Evolutionary conservation across 2,888 invertebrate species (phyloP), one percentile per base, ranked within the genome.

Genomic region (Dascillus cervinus): DNA sequence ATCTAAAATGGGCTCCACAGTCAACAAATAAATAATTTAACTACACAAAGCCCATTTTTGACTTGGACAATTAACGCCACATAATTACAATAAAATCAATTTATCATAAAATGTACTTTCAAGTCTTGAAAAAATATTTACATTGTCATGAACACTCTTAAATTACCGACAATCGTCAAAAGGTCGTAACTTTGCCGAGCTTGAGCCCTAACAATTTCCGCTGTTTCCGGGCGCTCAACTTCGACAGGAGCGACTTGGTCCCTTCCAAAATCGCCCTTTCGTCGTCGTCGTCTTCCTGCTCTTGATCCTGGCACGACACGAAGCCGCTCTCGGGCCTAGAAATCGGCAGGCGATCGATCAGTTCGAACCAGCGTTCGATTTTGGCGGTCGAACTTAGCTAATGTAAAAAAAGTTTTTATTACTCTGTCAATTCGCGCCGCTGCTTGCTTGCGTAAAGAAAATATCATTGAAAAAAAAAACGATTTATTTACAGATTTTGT

Each of bases 311-410:
- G 13, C 78, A 80, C 11, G 80, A 81, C 17, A 83, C 73, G 62
- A 84, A 85, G 6, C 84, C 84, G 56, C 83, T 83, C 60, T 84
- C 84, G 1, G 82, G 83, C 5, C 82, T 70, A 5, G 83, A 83
- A 34, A 80, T 66, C 9, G 80, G 74, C 10, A 71, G 63, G 6
- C 75, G 69, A 11, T 75, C 76, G 46, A 82, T 67, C 43, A 82
- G 73, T 41, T 82, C 81, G 60, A 86, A 85, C 85, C 85, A 86
- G 27, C 84, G 74, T 53, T 83, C 82, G 53, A 85, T 82, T 68
- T 85, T 85, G 38, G 82, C 82, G 41, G 77, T 73, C 32, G 84
- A 78, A 47, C 80, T 81, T 55, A 84, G 69, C 84, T 84, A 25
- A 24, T 13, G 10, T 17, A 6, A 29, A 33, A 13, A 17, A 17